Conservation (phyloP, 2,113 vertebrate genomes). For the Cnemophilus loriae region DNA sequence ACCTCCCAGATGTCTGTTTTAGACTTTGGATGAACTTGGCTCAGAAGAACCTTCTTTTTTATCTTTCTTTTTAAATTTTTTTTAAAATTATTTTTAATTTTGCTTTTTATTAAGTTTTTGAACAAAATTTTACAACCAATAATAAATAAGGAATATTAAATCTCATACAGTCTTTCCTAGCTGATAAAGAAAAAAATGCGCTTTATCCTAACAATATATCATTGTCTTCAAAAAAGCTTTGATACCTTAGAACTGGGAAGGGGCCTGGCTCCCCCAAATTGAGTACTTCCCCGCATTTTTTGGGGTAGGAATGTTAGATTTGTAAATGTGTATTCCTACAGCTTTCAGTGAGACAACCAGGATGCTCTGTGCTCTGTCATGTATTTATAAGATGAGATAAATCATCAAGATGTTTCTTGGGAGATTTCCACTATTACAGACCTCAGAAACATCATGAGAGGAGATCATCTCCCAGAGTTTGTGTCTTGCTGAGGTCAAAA, state of each 20-base stretch:
- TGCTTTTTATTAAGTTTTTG: conserved; percentile 16
- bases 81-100: neutral
- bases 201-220: neutral
- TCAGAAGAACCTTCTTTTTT: neutral
- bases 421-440: neutral
- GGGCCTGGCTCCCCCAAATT: neutral
- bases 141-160: conserved; percentile 25
- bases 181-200: neutral
- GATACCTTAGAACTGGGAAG: neutral
- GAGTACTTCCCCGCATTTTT: neutral
- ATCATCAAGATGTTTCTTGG: neutral
- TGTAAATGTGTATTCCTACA: neutral
- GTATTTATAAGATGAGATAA: neutral
- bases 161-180: neutral
- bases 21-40: conserved; percentile 22
- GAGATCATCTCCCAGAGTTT: neutral
- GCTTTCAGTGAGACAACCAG: neutral
- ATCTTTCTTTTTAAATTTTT: neutral
- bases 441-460: neutral
- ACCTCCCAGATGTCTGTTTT: neutral
- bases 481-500: conserved; percentile 7
- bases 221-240: neutral
- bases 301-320: neutral
- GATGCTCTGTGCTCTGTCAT: neutral
- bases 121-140: conserved; percentile 13